A percentile compares a stretch with the other conserved stretches of the same genome.
These are phyloP conservation scores for Macrostomum lignano DNA, from an alignment of 1,140 invertebrate species.

Conservation along the genomic window DNA sequence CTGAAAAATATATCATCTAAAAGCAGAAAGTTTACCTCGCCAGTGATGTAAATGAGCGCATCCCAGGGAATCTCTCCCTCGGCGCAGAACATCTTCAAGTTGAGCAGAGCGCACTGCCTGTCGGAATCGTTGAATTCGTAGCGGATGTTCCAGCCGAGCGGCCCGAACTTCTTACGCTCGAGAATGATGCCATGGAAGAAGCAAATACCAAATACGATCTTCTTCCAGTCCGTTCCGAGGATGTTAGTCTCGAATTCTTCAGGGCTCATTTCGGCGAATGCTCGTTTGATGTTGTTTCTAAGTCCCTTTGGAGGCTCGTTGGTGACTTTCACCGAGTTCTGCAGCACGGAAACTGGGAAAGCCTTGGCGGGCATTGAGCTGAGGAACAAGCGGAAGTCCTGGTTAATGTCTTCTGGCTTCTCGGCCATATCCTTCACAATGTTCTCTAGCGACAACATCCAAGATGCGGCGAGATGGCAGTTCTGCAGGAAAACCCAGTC, in stretches of 20 bases:
- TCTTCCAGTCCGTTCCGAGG: slow-evolving; percentile 40
- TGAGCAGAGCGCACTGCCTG: slow-evolving; percentile 52
- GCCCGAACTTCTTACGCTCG: slow-evolving; percentile 61
- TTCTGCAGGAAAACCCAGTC: slow-evolving; percentile 30
- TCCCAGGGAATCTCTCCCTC: slow-evolving; percentile 48
- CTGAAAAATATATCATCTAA: not conserved
- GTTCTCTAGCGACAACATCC: slow-evolving; percentile 27
- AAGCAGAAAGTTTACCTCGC: slow-evolving; percentile 24
- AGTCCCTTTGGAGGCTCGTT: slow-evolving; percentile 30
- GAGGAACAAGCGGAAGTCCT: slow-evolving; percentile 25
- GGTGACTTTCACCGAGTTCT: slow-evolving; percentile 30
- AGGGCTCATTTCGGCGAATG: slow-evolving; percentile 27
- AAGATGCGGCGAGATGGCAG: slow-evolving; percentile 27
- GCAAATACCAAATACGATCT: slow-evolving; percentile 31
- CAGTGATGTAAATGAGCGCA: slow-evolving; percentile 52
- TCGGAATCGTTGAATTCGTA: slow-evolving; percentile 68
- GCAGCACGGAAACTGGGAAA: slow-evolving; percentile 26
- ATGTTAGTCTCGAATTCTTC: slow-evolving; percentile 46
- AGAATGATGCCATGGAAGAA: slow-evolving; percentile 54
- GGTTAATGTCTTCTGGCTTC: slow-evolving; percentile 18
- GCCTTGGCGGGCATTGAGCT: slow-evolving; percentile 26
- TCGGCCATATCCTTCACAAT: slow-evolving; percentile 19
- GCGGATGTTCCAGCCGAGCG: slow-evolving; percentile 58
- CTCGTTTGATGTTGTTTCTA: slow-evolving; percentile 38
- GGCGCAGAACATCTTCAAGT: slow-evolving; percentile 49